Evolutionary conservation across 2,113 vertebrate genomes (phyloP), one percentile per base, ranked within the genome.

Genomic region (Chlorodrepanis virens): DNA sequence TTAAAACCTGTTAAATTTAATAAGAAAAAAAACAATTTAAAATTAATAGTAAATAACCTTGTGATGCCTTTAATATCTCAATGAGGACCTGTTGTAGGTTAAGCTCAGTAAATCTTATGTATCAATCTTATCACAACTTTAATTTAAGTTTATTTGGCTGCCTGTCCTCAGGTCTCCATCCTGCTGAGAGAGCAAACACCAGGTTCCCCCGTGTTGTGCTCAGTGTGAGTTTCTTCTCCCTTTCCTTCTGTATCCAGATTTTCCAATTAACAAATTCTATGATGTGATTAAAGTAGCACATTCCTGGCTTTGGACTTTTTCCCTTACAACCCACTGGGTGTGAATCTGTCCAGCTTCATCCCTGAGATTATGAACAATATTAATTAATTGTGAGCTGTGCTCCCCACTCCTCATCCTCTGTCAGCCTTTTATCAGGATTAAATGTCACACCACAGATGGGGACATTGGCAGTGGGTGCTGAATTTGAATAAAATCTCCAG

Each of bases 371-470:
- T 10, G 71, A 76, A 72, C 65, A 88, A 69, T 14, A 80, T 37
- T 40, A 65, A n/a, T 50, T 50, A 21, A 53, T 10, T 7, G 63
- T 10, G 68, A 60, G 76, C 76, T 90, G 24, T 47, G 59, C 89
- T 76, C 53, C 37, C 56, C 80, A 22, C 72, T 79, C 69, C 31
- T 79, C 69, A 8, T 60, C 45, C 10, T 56, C 18, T 68, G 57
- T 22, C 80, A 90, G 94, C 35, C 57, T 85, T 78, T 91, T 72
- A 16, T 53, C 77, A 90, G 70, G 88, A 88, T 54, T 31, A 92
- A 93, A 92, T 94, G 85, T 92, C 85, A 65, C 61, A 79, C 13
- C 45, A 88, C 88, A 95, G 92, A 93, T 88, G 85, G 96, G 74
- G 79, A 54, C 82, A 86, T 14, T 72, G 79, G 81, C 68, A 65